Evolutionary conservation across 1,140 invertebrate species (phyloP).

Genomic region (Sycophila sp.): DNA sequence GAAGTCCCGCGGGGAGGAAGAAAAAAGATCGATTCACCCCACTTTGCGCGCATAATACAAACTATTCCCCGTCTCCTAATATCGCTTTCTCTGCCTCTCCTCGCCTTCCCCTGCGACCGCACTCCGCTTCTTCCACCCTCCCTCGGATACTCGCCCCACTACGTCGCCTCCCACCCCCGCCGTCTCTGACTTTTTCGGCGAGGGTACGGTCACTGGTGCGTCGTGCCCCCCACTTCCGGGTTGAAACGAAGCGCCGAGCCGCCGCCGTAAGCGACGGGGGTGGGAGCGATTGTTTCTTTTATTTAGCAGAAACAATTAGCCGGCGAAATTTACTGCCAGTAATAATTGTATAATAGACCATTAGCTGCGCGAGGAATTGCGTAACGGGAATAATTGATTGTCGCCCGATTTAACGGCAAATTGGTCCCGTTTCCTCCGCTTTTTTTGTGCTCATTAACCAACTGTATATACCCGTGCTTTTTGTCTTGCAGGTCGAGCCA

Average conservation of each 20-base stretch:
- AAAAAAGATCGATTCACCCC: conserved; percentile 56
- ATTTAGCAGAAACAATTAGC: conserved; percentile 35
- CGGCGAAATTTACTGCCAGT: conserved; percentile 29
- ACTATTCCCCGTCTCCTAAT: conserved; percentile 42
- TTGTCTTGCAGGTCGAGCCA: conserved; percentile 71
- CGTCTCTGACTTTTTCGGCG: conserved; percentile 9
- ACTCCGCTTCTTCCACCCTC: background rate
- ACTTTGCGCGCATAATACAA: conserved; percentile 41
- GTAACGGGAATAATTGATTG: conserved; percentile 33
- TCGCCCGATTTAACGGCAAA: conserved; percentile 2
- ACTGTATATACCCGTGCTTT: background rate
- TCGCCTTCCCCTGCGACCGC: background rate
- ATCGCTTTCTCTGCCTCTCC: conserved; percentile 38
- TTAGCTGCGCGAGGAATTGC: conserved; percentile 25
- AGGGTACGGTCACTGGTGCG: conserved; percentile 5
- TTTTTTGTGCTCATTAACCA: background rate
- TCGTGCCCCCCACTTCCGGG: background rate
- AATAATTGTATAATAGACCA: conserved; percentile 38
- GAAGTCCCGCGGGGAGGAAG: background rate
- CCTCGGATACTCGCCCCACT: background rate
- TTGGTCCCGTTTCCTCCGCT: conserved; percentile 7
- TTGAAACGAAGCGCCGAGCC: conserved; percentile 18
- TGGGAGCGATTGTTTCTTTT: conserved; percentile 17
- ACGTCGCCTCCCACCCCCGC: background rate
- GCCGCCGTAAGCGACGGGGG: background rate